Percentiles rank a stretch among this genome's conserved stretches.
These are phyloP conservation scores for Eira barbara DNA, from an alignment of 2,113 vertebrate species.

Conservation along the genomic window DNA sequence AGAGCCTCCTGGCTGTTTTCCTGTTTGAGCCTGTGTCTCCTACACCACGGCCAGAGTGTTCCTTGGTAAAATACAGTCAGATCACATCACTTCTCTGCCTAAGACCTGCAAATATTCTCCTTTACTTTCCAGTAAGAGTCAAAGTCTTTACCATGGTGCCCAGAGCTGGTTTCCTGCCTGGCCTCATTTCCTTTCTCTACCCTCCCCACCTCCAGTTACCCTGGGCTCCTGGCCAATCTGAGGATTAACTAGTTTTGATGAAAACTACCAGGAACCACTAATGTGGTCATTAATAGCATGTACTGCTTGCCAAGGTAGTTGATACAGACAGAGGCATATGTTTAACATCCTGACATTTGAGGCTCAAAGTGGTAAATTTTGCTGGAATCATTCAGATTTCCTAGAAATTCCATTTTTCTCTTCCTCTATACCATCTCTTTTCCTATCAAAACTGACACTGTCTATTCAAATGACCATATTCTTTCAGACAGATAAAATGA, in stretches of 20 bases:
- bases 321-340: neutral
- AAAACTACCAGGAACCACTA: neutral
- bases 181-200: neutral
- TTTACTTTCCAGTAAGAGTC: neutral
- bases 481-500: slow-evolving; percentile 60
- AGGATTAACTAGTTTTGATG: neutral
- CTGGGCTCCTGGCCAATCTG: neutral
- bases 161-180: fast-evolving
- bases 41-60: neutral
- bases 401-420: neutral
- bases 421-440: slow-evolving; percentile 35
- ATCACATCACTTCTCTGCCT: neutral
- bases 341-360: neutral
- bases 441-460: slow-evolving; percentile 59
- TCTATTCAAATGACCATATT: slow-evolving; percentile 63
- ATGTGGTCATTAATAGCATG: neutral
- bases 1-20: neutral
- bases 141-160: neutral
- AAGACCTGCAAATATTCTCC: neutral
- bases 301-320: neutral
- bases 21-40: neutral
- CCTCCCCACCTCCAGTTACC: neutral
- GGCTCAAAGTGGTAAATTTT: neutral
- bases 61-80: neutral
- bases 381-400: neutral